Conservation (phyloP, 2,888 invertebrate genomes). For the Drosophila suboccidentalis region DNA sequence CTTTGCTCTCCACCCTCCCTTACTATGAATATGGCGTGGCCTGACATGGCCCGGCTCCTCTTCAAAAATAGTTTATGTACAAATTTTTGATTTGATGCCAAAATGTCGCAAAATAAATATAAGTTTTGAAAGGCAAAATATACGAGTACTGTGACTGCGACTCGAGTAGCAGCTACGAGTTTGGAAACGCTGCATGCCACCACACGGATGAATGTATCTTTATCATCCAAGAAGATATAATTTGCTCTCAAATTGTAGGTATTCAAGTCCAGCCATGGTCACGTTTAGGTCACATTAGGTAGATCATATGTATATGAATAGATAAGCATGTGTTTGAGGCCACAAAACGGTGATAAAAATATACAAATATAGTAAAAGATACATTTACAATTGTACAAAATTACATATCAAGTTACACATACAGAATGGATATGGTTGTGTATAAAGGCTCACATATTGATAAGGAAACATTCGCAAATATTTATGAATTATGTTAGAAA, state of each 20-base stretch:
- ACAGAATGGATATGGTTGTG: background rate
- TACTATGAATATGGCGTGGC: background rate
- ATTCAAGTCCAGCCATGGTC: slow-evolving; percentile 13
- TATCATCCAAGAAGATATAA: background rate
- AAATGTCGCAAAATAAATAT: slow-evolving; percentile 73
- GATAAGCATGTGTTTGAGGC: background rate
- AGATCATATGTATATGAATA: background rate
- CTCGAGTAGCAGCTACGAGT: slow-evolving; percentile 12
- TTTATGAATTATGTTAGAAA: too few relatives aligned
- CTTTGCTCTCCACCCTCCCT: background rate
- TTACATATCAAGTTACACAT: background rate
- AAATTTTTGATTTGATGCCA: slow-evolving; percentile 80
- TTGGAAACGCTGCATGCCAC: slow-evolving; percentile 41
- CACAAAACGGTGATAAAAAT: background rate
- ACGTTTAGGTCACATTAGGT: background rate
- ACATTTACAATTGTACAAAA: background rate
- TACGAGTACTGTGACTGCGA: slow-evolving; percentile 8
- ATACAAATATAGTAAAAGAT: background rate
- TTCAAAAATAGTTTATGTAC: slow-evolving; percentile 78
- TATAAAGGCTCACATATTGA: background rate
- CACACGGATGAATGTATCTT: slow-evolving; percentile 14
- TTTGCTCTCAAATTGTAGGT: background rate
- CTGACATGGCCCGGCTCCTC: slow-evolving; percentile 27
- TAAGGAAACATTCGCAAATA: background rate
- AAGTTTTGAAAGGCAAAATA: slow-evolving; percentile 46